These are phyloP conservation scores for Percina caprodes DNA, from an alignment of 2,113 vertebrate species.

Conservation along the genomic window DNA sequence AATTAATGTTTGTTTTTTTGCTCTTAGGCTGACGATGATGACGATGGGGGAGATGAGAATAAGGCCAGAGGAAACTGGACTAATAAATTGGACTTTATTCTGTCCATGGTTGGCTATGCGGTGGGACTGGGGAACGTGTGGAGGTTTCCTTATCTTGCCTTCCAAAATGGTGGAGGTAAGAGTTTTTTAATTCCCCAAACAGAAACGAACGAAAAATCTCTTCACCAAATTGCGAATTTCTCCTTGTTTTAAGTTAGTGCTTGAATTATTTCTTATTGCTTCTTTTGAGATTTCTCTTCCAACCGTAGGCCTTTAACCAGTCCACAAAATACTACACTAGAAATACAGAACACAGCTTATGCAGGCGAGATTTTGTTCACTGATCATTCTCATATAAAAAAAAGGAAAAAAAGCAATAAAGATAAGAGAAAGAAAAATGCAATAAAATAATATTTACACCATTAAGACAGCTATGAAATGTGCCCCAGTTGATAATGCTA, in stretches of 20 bases:
- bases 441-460: neutral
- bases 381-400: neutral
- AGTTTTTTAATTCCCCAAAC: neutral
- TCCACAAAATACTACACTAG: neutral
- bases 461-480: neutral
- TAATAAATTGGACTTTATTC: constrained; percentile 99
- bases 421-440: neutral
- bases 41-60: constrained; percentile 97
- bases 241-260: neutral
- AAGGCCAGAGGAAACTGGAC: constrained; percentile 99
- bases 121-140: constrained; percentile 99
- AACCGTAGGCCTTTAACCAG: neutral
- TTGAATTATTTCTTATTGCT: neutral
- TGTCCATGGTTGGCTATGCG: constrained; percentile 99
- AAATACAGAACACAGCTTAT: neutral
- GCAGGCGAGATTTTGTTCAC: neutral
- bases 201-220: neutral
- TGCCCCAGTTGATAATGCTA: neutral
- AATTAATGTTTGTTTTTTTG: neutral
- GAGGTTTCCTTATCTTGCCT: constrained; percentile 99
- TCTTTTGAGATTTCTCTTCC: neutral
- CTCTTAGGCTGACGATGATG: constrained; percentile 86
- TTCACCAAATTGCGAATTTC: neutral
- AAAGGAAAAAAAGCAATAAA: neutral
- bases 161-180: constrained; percentile 99